Evolutionary conservation across 1,140 invertebrate genomes (phyloP).

Genomic region (Drosophila mauritiana): DNA sequence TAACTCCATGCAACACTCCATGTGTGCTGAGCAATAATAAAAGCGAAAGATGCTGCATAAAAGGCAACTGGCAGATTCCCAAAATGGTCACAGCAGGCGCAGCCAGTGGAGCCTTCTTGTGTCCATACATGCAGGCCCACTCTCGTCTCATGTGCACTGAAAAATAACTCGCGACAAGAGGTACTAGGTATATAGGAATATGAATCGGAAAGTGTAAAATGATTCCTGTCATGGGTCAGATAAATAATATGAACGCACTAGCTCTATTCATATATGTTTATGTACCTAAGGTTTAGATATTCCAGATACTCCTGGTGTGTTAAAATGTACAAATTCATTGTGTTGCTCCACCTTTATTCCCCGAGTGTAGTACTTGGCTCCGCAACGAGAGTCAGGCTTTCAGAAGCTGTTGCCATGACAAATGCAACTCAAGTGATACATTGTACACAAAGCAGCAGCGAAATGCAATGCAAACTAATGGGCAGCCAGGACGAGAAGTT

Average conservation of each 20-base stretch:
- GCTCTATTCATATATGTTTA: too few relatives aligned
- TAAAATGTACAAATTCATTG: too few relatives aligned
- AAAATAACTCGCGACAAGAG: background rate
- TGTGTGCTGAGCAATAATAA: slow-evolving; percentile 52
- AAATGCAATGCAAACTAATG: slow-evolving; percentile 61
- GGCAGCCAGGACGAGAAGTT: slow-evolving; percentile 29
- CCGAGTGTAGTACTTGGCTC: slow-evolving; percentile 6
- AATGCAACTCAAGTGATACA: slow-evolving; percentile 82
- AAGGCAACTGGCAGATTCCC: slow-evolving; percentile 70
- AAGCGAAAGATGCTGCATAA: slow-evolving; percentile 67
- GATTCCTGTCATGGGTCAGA: too few relatives aligned
- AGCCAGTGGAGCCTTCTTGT: slow-evolving; percentile 30
- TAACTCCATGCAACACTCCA: slow-evolving; percentile 21
- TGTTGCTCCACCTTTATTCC: background rate
- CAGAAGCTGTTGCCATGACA: slow-evolving; percentile 67
- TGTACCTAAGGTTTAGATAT: background rate
- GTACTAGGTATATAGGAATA: too few relatives aligned
- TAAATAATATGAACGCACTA: too few relatives aligned
- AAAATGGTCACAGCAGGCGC: slow-evolving; percentile 68
- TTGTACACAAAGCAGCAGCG: slow-evolving; percentile 67
- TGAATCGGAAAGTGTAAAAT: too few relatives aligned
- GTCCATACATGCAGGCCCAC: slow-evolving; percentile 10
- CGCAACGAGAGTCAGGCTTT: slow-evolving; percentile 43
- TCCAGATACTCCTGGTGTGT: background rate
- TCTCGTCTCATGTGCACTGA: slow-evolving; percentile 13